phyloP scores from a whole-genome alignment of 2,888 invertebrate species.

The Tromatobia lineatoria region DNA sequence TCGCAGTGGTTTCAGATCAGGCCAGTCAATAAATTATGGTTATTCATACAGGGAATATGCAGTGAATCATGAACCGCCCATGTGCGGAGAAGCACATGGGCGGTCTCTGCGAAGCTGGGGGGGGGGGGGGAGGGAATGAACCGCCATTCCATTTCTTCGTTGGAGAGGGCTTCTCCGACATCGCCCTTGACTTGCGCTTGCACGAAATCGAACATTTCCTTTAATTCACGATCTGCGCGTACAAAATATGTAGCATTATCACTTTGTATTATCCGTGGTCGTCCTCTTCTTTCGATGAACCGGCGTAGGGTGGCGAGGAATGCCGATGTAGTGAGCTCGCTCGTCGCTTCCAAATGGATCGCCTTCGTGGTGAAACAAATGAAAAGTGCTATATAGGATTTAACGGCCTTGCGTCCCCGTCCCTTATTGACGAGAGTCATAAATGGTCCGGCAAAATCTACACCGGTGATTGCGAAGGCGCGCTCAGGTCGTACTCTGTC shows the following conservation, averaged over 20 bases:
- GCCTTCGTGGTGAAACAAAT: constrained; percentile 71
- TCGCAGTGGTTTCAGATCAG: too few relatives aligned
- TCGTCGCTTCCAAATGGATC: constrained; percentile 70
- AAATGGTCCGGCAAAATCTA: constrained; percentile 61
- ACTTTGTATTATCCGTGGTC: constrained; percentile 60
- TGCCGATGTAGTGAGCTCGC: constrained; percentile 61
- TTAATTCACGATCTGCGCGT: constrained; percentile 70
- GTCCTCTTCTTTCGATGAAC: constrained; percentile 70
- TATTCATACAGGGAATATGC: too few relatives aligned
- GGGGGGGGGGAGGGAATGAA: constrained; percentile 75
- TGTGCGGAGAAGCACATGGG: too few relatives aligned
- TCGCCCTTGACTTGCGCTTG: background rate
- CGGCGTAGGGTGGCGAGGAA: constrained; percentile 68
- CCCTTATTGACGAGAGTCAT: constrained; percentile 51
- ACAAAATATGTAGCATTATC: constrained; percentile 76
- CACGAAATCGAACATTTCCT: constrained; percentile 53
- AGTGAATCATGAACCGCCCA: too few relatives aligned
- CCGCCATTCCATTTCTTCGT: constrained; percentile 67
- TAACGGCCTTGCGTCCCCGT: constrained; percentile 50
- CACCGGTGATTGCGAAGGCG: constrained; percentile 53
- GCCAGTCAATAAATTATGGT: too few relatives aligned
- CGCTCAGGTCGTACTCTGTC: constrained; percentile 42
- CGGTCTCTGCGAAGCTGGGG: too few relatives aligned
- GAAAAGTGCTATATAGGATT: constrained; percentile 69
- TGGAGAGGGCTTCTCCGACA: background rate